These are phyloP conservation scores for Calephelis virginiensis DNA, from an alignment of 1,140 invertebrate genomes.

Conservation along the genomic window DNA sequence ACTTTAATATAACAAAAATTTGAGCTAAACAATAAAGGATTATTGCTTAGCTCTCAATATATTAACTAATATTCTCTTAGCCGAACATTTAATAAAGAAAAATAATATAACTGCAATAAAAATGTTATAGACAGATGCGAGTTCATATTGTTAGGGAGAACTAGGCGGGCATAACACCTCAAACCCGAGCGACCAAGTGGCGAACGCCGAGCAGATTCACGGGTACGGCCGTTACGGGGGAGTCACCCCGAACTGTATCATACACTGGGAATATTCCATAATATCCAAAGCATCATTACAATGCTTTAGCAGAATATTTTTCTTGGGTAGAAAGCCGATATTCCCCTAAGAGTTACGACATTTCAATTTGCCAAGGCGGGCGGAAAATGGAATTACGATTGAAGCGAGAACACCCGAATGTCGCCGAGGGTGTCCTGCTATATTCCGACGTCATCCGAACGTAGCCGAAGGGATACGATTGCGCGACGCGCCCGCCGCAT, in stretches of 20 bases:
- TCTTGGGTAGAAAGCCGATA: conserved; percentile 76
- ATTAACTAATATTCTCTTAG: background rate
- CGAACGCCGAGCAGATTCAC: conserved; percentile 45
- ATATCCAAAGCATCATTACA: conserved; percentile 68
- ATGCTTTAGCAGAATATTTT: conserved; percentile 75
- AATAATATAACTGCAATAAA: conserved; percentile 15
- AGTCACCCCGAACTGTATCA: conserved; percentile 58
- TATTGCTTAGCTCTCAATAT: background rate
- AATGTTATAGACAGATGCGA: conserved; percentile 18
- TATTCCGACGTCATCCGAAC: conserved; percentile 49
- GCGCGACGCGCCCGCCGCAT: conserved; percentile 54
- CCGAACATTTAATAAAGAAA: conserved; percentile 18
- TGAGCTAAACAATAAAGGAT: background rate
- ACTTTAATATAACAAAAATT: background rate
- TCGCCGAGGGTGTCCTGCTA: conserved; percentile 46
- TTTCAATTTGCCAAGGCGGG: conserved; percentile 80
- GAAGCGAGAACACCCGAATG: conserved; percentile 71
- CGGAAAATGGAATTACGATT: conserved; percentile 79
- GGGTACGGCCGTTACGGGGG: conserved; percentile 58
- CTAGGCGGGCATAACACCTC: conserved; percentile 19
- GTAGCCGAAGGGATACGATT: conserved; percentile 48
- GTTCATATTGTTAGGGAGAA: background rate
- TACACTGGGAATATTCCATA: conserved; percentile 73
- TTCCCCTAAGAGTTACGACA: conserved; percentile 79
- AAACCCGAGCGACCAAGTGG: conserved; percentile 43